Evolutionary conservation across 2,888 invertebrate species (phyloP), one percentile per base, ranked within the genome.

Genomic region (Pelosia muscerda): DNA sequence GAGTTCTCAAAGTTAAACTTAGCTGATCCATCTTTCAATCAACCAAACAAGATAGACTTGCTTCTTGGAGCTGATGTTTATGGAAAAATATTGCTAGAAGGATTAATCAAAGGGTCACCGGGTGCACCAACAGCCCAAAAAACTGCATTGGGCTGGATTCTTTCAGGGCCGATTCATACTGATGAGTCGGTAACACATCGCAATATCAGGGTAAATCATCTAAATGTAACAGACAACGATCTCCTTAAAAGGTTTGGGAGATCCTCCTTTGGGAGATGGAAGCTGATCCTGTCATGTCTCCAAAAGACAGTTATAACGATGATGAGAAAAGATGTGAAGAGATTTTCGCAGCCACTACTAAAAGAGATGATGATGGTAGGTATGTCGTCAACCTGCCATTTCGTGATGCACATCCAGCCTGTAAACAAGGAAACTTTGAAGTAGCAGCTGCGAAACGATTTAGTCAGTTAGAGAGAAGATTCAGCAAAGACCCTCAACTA

Each of bases 191-290:
- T 10, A 23, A 13, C 26, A 25, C 31, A 25, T 9, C 4, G 23
- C 26, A 55, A 23, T 55, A 55, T 55, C 9, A 23, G 22, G 55
- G 23, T 10, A 55, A 11, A 23, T 23, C 10, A 55, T 6, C 2
- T 23, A 0, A 63, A 31, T 31, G 11, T 23, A 0, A 63, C 61
- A 19, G 70, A 70, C 13, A 65, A 76, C 13, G 75, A 78, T 5
- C 19, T 76, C 2, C 38, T 78, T 2, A 74, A 73, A 34, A 65
- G 22, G 23, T 79, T 79, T n/a, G n/a, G n/a, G n/a, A n/a, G n/a
- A n/a, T n/a, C n/a, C n/a, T n/a, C n/a, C n/a, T n/a, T 69, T 81
- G 78, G 79, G 78, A 81, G 38, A 3, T 81, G 9, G 82, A 83
- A 67, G 60, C 76, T 0, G 76, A 79, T 34, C 63, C 66, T 11